These are phyloP conservation scores for Pomacea maculata DNA, from an alignment of 1,140 invertebrate genomes.

Conservation along the genomic window DNA sequence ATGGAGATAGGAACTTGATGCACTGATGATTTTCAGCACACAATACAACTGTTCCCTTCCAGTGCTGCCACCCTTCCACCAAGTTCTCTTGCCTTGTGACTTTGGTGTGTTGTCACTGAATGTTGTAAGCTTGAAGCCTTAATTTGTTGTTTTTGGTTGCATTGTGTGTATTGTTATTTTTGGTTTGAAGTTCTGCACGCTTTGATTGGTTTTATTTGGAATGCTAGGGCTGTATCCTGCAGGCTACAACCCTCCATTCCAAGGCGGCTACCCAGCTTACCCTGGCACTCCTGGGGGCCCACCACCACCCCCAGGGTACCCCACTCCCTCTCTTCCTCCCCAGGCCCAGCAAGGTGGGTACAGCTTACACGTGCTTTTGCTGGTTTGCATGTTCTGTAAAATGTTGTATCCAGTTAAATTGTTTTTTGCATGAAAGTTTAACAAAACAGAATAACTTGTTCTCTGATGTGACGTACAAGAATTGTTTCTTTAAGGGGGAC, in stretches of 20 bases:
- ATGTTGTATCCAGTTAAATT: too few relatives aligned
- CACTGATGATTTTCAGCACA: too few relatives aligned
- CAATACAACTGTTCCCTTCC: too few relatives aligned
- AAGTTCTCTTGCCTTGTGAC: background rate
- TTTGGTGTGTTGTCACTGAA: background rate
- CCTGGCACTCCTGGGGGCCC: conserved; percentile 7
- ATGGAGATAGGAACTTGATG: too few relatives aligned
- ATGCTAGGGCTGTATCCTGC: conserved; percentile 8
- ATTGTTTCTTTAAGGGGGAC: too few relatives aligned
- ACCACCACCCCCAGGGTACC: conserved; percentile 7
- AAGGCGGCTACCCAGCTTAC: conserved; percentile 3
- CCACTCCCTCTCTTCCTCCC: conserved; percentile 18
- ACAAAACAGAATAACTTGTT: too few relatives aligned
- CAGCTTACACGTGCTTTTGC: background rate
- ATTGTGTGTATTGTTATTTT: background rate
- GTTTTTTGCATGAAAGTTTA: too few relatives aligned
- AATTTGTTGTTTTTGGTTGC: conserved; percentile 12
- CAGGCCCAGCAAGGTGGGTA: conserved; percentile 21
- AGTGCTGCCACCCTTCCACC: too few relatives aligned
- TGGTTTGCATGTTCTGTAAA: too few relatives aligned
- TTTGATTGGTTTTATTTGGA: conserved; percentile 7
- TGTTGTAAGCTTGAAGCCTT: conserved; percentile 1
- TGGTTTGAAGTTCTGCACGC: background rate
- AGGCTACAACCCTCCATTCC: conserved; percentile 13
- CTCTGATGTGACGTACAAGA: too few relatives aligned